Base-by-base conservation (phyloP, 2,888 invertebrate species). In the Athalia cordata region DNA sequence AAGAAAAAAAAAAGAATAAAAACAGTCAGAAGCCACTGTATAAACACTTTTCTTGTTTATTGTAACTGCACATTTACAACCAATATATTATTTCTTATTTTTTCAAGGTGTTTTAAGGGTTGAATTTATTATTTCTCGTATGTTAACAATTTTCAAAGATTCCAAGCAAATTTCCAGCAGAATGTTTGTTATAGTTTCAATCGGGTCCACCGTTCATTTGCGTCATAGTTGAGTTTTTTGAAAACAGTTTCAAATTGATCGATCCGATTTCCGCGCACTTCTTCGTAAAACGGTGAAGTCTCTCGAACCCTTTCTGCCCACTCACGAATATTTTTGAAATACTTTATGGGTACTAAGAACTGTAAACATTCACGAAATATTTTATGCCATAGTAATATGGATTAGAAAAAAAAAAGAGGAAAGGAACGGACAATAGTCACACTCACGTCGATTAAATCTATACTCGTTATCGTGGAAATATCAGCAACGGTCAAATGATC, bases 391-490 rank as follows among this genome's bases (percentile, higher is more conserved):
- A 29, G 9, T 43, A 7, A 4, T 43, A 4, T n/a, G n/a, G 29
- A 1, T 13, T 61, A n/a, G 29, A n/a, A 11, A 61, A 11, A n/a
- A 43, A 5, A 29, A 1, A 15, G 4, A 5, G 29, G 0, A 52
- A 50, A n/a, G 11, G 29, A 49, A 11, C 11, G 3, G 29, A 29
- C 9, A 64, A 61, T 61, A 61, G 11, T 9, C 13, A 47, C 15
- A 67, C 52, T 67, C 7, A 67, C 72, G 5, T 72, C 72, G 47
- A 72, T 59, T n/a, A 72, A 47, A 45, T 72, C 72, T 6, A 72
- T 55, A 7, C 57, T 57, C 13, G 57, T 45, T n/a, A 72, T 59
- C 4, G 72, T 47, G 3, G 59, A 72, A 47, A 72, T 72, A 29
- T 72, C 70, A 2, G 70, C 70, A 57, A 70, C 57, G 5, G 70